Conservation (phyloP, 2,888 invertebrate genomes). For the Sinodicranocentrus sp. region DNA sequence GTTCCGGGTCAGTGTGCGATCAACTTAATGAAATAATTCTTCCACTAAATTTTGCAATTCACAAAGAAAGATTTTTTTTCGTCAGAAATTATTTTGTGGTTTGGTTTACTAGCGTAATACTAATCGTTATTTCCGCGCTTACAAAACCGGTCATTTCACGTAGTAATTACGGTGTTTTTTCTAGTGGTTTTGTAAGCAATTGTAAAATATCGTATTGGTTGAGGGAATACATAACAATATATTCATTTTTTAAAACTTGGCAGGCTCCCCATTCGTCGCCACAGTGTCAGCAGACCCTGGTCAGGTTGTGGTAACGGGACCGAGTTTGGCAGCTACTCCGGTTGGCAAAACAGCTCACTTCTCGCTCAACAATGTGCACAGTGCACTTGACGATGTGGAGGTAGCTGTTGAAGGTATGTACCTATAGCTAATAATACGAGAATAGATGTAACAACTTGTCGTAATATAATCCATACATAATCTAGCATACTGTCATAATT, state of each 20-base stretch:
- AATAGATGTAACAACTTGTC: too few relatives aligned
- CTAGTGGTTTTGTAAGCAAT: too few relatives aligned
- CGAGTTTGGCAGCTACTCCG: constrained; percentile 81
- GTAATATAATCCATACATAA: too few relatives aligned
- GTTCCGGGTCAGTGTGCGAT: constrained; percentile 79
- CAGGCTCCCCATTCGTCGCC: constrained; percentile 94
- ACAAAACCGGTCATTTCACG: constrained; percentile 47
- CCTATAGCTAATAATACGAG: too few relatives aligned
- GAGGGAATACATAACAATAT: not conserved
- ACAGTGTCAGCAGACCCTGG: constrained; percentile 83
- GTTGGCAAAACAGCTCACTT: constrained; percentile 81
- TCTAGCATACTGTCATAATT: too few relatives aligned
- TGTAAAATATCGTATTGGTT: not conserved
- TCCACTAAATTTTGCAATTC: not conserved
- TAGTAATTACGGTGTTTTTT: constrained; percentile 54
- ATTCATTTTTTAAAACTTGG: constrained; percentile 76
- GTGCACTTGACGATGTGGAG: constrained; percentile 94
- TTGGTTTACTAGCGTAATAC: constrained; percentile 14
- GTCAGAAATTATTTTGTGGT: constrained; percentile 7
- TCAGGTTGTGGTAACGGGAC: constrained; percentile 82
- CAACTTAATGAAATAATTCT: not conserved
- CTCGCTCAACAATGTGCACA: constrained; percentile 82
- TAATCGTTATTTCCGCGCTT: constrained; percentile 45
- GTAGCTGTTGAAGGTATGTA: constrained; percentile 96
- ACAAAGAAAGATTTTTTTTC: constrained; percentile 14